These are phyloP conservation scores for Acromyrmex charruanus DNA, from an alignment of 1,140 invertebrate genomes.

Conservation along the genomic window DNA sequence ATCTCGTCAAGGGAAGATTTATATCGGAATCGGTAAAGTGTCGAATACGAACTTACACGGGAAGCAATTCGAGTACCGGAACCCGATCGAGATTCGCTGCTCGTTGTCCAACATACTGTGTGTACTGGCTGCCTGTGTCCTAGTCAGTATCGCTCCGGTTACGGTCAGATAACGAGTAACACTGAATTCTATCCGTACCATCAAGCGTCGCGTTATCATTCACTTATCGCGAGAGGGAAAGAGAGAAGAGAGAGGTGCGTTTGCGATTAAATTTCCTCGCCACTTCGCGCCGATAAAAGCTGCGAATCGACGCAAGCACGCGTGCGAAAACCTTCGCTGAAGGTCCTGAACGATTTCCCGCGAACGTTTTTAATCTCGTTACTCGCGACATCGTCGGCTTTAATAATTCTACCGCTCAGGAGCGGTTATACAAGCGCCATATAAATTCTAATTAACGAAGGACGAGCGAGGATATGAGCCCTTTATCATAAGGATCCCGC, in stretches of 20 bases:
- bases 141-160: slow-evolving; percentile 41
- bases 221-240: slow-evolving; percentile 64
- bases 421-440: slow-evolving; percentile 2
- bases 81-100: slow-evolving; percentile 53
- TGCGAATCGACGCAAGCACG: not conserved
- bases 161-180: slow-evolving; percentile 68
- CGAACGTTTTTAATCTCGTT: slow-evolving; percentile 26
- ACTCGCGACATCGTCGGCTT: slow-evolving; percentile 1
- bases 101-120: slow-evolving; percentile 53
- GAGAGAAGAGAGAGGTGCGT: slow-evolving; percentile 8
- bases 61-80: slow-evolving; percentile 49
- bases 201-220: slow-evolving; percentile 68
- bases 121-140: slow-evolving; percentile 3
- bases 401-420: not conserved
- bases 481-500: slow-evolving; percentile 25
- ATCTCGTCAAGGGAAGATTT: not conserved
- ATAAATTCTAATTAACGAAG: slow-evolving; percentile 43
- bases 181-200: slow-evolving; percentile 69
- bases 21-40: not conserved
- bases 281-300: slow-evolving; percentile 30
- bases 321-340: not conserved
- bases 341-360: not conserved
- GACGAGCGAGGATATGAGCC: not conserved
- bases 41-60: slow-evolving; percentile 41
- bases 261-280: slow-evolving; percentile 42